phyloP scores from a whole-genome alignment of 2,888 invertebrate genomes.

The Phengaris arion region DNA sequence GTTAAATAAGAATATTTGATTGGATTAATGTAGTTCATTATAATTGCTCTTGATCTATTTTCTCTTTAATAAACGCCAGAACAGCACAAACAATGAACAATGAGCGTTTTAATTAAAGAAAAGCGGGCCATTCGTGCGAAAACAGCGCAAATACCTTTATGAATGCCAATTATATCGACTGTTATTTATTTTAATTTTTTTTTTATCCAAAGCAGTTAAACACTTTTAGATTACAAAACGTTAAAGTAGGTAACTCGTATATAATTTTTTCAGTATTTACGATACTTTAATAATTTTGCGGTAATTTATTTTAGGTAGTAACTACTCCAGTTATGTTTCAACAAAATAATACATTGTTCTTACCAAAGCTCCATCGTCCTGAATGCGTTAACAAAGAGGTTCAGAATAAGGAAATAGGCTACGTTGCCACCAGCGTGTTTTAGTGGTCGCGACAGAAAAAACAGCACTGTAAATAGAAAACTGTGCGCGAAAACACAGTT shows the following conservation, averaged over 20 bases:
- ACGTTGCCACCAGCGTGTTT: too few relatives aligned
- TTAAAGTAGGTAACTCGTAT: too few relatives aligned
- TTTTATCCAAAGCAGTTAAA: background rate
- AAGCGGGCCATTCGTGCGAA: conserved; percentile 30
- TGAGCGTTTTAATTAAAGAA: conserved; percentile 31
- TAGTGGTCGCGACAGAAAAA: too few relatives aligned
- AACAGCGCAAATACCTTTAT: conserved; percentile 13
- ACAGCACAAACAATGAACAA: conserved; percentile 29
- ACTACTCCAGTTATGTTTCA: too few relatives aligned
- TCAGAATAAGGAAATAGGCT: conserved; percentile 49
- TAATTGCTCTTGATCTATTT: conserved; percentile 29
- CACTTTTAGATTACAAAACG: too few relatives aligned
- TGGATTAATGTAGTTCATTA: conserved; percentile 18
- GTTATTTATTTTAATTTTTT: conserved; percentile 6
- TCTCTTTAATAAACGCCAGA: conserved; percentile 26
- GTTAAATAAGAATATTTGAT: conserved; percentile 14
- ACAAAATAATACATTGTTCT: conserved; percentile 48
- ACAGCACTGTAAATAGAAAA: too few relatives aligned
- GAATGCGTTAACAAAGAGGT: conserved; percentile 67
- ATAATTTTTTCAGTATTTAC: too few relatives aligned
- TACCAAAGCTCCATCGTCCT: conserved; percentile 79
- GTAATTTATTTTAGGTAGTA: too few relatives aligned
- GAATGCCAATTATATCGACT: conserved; percentile 26
- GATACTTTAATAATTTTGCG: too few relatives aligned
- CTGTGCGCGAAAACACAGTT: too few relatives aligned